Percentiles rank a stretch among this genome's conserved stretches.
Evolutionary conservation across 2,113 vertebrate genomes (phyloP).

Genomic region (Cranoglanis bouderius): DNA sequence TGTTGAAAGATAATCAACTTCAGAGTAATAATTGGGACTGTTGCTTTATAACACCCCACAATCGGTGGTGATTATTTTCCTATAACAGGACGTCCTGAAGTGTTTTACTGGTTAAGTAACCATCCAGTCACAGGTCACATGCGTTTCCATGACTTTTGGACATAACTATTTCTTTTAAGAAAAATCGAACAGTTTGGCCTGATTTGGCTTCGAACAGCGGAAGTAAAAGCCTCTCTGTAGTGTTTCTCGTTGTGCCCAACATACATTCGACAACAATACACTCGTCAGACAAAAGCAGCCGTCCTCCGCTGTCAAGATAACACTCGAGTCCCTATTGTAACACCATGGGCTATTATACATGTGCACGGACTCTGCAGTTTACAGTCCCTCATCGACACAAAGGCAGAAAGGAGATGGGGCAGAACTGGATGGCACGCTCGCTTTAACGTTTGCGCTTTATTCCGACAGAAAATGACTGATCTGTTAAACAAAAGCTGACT

Average conservation of each 20-base stretch:
- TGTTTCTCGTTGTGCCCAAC: constrained; percentile 55
- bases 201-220: not conserved
- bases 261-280: constrained; percentile 55
- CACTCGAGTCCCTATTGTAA: constrained; percentile 64
- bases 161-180: not conserved
- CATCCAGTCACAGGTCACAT: not conserved
- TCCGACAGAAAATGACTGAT: constrained; percentile 56
- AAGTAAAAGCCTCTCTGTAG: constrained; percentile 38
- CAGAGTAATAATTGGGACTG: not conserved
- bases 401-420: constrained; percentile 66
- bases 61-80: not conserved
- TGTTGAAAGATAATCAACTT: not conserved
- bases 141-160: not conserved
- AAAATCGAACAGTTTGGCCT: not conserved
- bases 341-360: constrained; percentile 66
- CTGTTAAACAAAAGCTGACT: constrained; percentile 61
- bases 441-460: constrained; percentile 58
- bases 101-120: not conserved
- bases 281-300: constrained; percentile 66
- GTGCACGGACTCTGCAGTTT: constrained; percentile 53
- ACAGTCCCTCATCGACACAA: constrained; percentile 60
- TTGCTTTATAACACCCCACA: not conserved
- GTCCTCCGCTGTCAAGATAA: constrained; percentile 71
- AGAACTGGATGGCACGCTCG: constrained; percentile 66
- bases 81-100: not conserved